phyloP scores from a whole-genome alignment of 2,797 vertebrate species.

The Danio albolineatus region DNA sequence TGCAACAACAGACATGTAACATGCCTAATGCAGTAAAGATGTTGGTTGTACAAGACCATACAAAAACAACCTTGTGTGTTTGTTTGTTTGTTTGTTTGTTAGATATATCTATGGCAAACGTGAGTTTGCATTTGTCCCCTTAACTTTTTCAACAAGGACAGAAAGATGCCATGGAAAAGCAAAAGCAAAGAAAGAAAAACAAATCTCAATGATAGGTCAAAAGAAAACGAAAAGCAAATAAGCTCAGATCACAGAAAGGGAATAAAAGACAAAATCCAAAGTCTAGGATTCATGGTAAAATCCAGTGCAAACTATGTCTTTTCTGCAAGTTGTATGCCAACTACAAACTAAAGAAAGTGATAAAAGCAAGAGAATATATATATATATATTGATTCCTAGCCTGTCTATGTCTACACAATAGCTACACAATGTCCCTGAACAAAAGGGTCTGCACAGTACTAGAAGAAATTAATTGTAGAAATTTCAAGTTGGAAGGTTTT shows the following conservation, averaged over 20 bases:
- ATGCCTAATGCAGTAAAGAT: conserved; percentile 66
- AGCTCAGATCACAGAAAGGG: conserved; percentile 63
- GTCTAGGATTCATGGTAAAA: conserved; percentile 79
- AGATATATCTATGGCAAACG: conserved; percentile 46
- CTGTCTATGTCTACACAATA: conserved; percentile 71
- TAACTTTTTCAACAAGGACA: conserved; percentile 34
- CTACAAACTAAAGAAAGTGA: conserved; percentile 73
- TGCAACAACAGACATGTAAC: conserved; percentile 65
- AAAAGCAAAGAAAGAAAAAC: conserved; percentile 72
- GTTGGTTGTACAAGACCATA: conserved; percentile 64
- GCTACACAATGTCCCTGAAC: conserved; percentile 79
- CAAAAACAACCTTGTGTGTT: conserved; percentile 56
- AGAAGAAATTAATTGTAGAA: conserved; percentile 74
- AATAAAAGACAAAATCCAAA: conserved; percentile 60
- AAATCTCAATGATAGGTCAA: conserved; percentile 52
- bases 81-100: conserved; percentile 38
- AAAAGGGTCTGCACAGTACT: conserved; percentile 83
- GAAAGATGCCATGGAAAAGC: conserved; percentile 62
- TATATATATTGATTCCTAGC: conserved; percentile 70
- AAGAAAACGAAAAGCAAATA: conserved; percentile 66
- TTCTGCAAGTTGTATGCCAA: conserved; percentile 56
- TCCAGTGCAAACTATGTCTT: conserved; percentile 83
- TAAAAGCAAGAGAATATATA: conserved; percentile 75
- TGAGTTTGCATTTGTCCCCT: conserved; percentile 46
- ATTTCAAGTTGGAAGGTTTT: conserved; percentile 73